These are phyloP conservation scores for Mandrillus leucophaeus DNA, from an alignment of 2,113 vertebrate species.

Conservation along the genomic window DNA sequence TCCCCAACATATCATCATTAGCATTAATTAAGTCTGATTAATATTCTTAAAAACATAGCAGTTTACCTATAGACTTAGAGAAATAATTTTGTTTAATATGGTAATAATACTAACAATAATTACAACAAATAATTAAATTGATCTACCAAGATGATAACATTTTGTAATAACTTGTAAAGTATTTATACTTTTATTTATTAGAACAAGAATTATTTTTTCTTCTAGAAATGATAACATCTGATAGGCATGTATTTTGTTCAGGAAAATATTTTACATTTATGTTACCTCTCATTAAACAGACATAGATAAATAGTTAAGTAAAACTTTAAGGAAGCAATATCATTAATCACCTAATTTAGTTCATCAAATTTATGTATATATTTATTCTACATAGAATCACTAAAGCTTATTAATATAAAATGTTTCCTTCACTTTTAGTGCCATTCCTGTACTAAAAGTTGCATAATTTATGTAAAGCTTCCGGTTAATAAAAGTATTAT, in stretches of 20 bases:
- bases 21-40: constrained; percentile 37
- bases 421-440: background rate
- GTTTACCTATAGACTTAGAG: background rate
- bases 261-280: background rate
- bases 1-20: background rate
- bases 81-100: constrained; percentile 43
- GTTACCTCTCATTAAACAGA: background rate
- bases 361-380: background rate
- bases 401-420: background rate
- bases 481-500: background rate
- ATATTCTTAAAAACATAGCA: constrained; percentile 1
- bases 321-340: background rate
- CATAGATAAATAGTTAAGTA: background rate
- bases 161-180: accelerated
- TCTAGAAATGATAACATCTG: accelerated
- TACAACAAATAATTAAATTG: background rate
- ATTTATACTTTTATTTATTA: background rate
- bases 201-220: background rate
- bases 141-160: background rate
- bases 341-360: background rate
- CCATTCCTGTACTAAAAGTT: background rate
- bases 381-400: background rate
- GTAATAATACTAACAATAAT: background rate
- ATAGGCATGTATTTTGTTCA: background rate
- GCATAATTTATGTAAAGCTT: background rate